These are phyloP conservation scores for Oikopleura dioica DNA, from an alignment of 23 tunicate species.

Conservation along the genomic window DNA sequence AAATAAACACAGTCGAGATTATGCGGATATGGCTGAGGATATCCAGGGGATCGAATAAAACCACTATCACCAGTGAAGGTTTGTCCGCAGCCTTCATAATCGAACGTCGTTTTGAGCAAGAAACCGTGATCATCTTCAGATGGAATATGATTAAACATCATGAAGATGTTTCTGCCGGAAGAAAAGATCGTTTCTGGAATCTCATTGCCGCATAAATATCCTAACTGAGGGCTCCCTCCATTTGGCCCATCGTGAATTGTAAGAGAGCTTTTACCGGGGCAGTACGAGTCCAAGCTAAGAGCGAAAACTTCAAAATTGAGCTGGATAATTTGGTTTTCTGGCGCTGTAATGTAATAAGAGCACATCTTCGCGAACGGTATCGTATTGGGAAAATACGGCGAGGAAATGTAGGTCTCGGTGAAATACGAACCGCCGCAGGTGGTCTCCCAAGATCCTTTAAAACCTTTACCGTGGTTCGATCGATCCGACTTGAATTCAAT, in stretches of 20 bases:
- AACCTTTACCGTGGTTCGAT: neutral
- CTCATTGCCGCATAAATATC: neutral
- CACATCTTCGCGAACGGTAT: neutral
- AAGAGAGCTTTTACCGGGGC: too few species aligned
- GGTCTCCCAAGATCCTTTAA: neutral
- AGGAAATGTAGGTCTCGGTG: neutral
- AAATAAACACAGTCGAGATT: too few species aligned
- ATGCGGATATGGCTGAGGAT: too few species aligned
- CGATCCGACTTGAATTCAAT: neutral
- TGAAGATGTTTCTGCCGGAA: neutral
- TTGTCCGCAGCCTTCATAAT: too few species aligned
- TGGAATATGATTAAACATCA: too few species aligned
- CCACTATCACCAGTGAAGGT: too few species aligned
- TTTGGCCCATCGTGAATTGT: too few species aligned
- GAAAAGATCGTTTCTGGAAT: neutral
- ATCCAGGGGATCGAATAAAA: too few species aligned
- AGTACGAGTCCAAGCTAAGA: too few species aligned
- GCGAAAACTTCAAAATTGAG: neutral
- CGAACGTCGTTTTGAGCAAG: too few species aligned
- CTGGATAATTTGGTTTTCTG: neutral
- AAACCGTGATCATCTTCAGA: too few species aligned
- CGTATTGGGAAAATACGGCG: conserved; percentile 7
- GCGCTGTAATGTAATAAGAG: neutral
- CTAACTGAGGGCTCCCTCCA: neutral
- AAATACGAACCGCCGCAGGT: neutral